Evolutionary conservation across 2,113 vertebrate genomes (phyloP).

Genomic region (Chiloscyllium plagiosum): DNA sequence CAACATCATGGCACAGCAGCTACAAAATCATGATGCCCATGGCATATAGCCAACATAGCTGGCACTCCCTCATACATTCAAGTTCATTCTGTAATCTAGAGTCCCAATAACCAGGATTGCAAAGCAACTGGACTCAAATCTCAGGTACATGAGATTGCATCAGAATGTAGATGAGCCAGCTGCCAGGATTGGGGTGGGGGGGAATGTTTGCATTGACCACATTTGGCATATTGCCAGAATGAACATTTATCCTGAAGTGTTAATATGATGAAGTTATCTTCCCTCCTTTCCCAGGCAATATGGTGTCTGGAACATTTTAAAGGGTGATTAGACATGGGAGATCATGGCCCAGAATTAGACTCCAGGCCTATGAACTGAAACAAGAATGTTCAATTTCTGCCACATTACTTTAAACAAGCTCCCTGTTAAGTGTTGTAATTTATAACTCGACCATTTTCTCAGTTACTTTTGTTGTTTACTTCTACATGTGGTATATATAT

Average conservation of each 20-base stretch:
- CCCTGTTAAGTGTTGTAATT: not conserved
- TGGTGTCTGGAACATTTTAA: not conserved
- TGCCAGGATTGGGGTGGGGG: no score
- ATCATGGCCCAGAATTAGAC: not conserved
- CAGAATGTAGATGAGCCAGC: no score
- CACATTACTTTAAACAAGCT: not conserved
- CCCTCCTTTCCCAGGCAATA: not conserved
- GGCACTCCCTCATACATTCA: no score
- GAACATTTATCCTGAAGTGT: not conserved
- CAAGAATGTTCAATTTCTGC: not conserved
- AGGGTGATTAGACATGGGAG: not conserved
- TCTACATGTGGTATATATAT: not conserved
- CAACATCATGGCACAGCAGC: no score
- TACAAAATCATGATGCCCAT: no score
- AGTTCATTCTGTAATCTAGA: no score
- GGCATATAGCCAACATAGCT: no score
- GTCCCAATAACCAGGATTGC: no score
- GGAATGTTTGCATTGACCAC: not conserved
- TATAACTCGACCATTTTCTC: not conserved
- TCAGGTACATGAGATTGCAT: no score
- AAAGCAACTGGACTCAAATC: no score
- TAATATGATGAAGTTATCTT: not conserved
- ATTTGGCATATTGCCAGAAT: not conserved
- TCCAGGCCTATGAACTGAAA: not conserved
- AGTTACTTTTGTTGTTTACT: not conserved